These are phyloP conservation scores for Lagodon rhomboides DNA, from an alignment of 2,797 vertebrate species.

Conservation along the genomic window DNA sequence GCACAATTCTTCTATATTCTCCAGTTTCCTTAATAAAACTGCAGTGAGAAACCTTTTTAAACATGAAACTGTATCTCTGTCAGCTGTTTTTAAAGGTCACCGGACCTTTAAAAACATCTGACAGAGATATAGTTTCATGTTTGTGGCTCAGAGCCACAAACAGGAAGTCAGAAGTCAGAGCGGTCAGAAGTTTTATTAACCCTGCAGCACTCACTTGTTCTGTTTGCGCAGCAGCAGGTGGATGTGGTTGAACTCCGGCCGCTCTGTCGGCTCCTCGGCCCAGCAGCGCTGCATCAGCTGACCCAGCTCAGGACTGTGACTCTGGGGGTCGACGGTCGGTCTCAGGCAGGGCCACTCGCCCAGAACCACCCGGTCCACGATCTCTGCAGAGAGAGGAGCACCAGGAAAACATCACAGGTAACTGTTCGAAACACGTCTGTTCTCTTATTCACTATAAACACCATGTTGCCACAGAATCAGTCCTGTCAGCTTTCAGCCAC, in stretches of 20 bases:
- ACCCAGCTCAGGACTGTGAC: constrained; percentile 91
- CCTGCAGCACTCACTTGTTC: constrained; percentile 86
- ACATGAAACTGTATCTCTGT: no score
- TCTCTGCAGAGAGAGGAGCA: constrained; percentile 83
- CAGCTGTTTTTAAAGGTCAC: no score
- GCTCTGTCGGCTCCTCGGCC: constrained; percentile 92
- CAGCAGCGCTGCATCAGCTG: constrained; percentile 95
- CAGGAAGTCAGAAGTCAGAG: no score
- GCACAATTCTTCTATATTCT: no score
- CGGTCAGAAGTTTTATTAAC: no score
- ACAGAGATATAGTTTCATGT: no score
- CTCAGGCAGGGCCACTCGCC: constrained; percentile 91
- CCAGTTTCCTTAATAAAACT: no score
- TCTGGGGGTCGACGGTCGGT: constrained; percentile 85
- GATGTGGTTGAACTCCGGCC: constrained; percentile 94
- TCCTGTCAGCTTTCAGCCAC: neutral
- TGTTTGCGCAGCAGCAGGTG: constrained; percentile 90
- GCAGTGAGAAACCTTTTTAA: no score
- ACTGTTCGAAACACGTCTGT: no score
- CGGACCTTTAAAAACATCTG: no score
- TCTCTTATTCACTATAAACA: neutral
- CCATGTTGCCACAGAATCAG: neutral
- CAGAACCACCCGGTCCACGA: constrained; percentile 90
- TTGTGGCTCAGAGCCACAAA: no score
- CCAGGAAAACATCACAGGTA: no score